A percentile compares a stretch with the other conserved stretches of the same genome.
phyloP scores from a whole-genome alignment of 2,888 invertebrate genomes.

The Agrochola lychnidis region DNA sequence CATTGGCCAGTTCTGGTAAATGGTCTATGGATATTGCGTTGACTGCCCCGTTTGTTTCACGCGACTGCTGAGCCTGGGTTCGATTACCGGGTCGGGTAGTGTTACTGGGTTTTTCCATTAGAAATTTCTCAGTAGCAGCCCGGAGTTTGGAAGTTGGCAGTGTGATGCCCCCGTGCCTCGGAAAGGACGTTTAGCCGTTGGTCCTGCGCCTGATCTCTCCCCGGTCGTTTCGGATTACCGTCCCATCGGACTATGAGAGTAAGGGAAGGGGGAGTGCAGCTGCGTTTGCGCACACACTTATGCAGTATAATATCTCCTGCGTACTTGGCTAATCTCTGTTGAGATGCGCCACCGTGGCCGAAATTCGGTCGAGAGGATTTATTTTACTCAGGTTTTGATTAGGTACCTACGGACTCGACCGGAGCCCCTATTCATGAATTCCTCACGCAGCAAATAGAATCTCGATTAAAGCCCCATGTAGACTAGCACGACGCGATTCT shows the following conservation, averaged over 20 bases:
- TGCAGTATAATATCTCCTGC: not conserved
- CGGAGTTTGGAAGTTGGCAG: not conserved
- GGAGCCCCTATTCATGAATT: not conserved
- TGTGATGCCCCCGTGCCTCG: not conserved
- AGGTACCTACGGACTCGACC: too few relatives aligned
- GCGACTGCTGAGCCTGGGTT: not conserved
- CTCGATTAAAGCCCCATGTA: too few relatives aligned
- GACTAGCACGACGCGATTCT: too few relatives aligned
- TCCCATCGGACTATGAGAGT: not conserved
- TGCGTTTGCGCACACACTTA: not conserved
- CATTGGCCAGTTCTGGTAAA: not conserved
- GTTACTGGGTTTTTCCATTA: not conserved
- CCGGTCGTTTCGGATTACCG: not conserved
- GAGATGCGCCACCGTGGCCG: not conserved
- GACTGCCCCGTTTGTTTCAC: too few relatives aligned
- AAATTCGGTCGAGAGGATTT: too few relatives aligned
- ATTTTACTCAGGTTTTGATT: too few relatives aligned
- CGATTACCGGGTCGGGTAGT: not conserved
- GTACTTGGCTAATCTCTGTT: not conserved
- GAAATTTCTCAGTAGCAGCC: not conserved
- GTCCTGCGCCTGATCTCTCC: not conserved
- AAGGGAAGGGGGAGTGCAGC: not conserved
- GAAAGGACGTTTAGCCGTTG: not conserved
- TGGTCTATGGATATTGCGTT: constrained; percentile 2
- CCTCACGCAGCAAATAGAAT: not conserved